phyloP scores from a whole-genome alignment of 1,140 invertebrate species.

The Dysdera silvatica region DNA sequence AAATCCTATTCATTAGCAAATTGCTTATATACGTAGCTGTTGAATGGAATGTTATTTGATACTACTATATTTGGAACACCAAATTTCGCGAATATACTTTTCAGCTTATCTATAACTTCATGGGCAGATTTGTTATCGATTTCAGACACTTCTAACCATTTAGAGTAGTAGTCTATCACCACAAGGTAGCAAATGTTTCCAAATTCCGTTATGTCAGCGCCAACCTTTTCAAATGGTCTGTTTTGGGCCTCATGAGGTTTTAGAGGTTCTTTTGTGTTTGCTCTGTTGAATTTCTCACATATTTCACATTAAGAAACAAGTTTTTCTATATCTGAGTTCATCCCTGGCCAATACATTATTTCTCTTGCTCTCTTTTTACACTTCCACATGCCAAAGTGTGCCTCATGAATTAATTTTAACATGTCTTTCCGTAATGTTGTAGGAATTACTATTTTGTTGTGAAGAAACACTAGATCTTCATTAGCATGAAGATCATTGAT shows the following conservation, averaged over 20 bases:
- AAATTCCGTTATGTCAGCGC: neutral
- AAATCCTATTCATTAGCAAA: conserved; percentile 15
- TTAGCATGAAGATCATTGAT: conserved; percentile 32
- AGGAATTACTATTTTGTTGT: conserved; percentile 38
- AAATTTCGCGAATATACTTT: neutral
- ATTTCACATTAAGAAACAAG: neutral
- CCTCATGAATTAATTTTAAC: conserved; percentile 37
- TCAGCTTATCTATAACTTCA: neutral
- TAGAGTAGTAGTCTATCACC: conserved; percentile 8
- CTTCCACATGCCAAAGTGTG: conserved; percentile 38
- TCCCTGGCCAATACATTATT: neutral
- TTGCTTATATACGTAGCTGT: conserved; percentile 1
- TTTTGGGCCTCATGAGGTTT: conserved; percentile 3
- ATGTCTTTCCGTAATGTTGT: conserved; percentile 35
- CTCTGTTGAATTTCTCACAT: neutral
- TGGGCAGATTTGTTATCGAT: neutral
- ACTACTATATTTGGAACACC: neutral
- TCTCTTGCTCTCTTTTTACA: neutral
- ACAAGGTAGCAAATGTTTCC: neutral
- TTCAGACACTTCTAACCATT: conserved; percentile 2
- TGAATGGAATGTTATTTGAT: conserved; percentile 1
- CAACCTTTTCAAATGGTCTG: neutral
- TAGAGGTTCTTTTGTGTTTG: neutral
- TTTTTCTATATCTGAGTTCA: neutral
- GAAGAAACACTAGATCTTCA: conserved; percentile 36